Percentiles rank a stretch among this genome's conserved stretches.
Conservation (phyloP, 2,113 vertebrate species). For the Syrmaticus mikado region DNA sequence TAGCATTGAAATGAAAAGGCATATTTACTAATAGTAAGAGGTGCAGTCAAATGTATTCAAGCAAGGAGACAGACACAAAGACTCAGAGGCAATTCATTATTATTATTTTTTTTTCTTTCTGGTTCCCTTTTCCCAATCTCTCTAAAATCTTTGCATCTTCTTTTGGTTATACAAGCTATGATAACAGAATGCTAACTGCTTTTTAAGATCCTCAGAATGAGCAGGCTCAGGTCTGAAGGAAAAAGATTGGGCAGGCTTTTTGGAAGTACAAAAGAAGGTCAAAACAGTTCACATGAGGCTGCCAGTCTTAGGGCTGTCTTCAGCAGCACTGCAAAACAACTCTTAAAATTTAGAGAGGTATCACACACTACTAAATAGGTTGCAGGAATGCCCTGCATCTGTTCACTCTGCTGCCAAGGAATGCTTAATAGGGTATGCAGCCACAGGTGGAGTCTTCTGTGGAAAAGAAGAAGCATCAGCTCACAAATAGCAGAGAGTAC, state of each 20-base stretch:
- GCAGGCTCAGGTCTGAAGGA: background rate
- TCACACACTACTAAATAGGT: slow-evolving; percentile 3
- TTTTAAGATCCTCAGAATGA: background rate
- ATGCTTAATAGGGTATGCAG: slow-evolving; percentile 26
- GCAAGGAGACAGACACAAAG: background rate
- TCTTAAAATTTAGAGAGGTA: slow-evolving; percentile 31
- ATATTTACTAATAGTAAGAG: background rate
- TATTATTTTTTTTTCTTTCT: background rate
- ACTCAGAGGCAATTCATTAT: background rate
- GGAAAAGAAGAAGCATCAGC: slow-evolving; percentile 19
- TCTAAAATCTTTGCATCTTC: background rate
- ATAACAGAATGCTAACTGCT: background rate
- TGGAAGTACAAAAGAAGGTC: slow-evolving; percentile 20
- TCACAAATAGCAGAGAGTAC: background rate
- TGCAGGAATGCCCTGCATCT: slow-evolving; percentile 43
- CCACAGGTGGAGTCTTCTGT: background rate
- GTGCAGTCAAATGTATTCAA: background rate
- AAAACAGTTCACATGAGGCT: slow-evolving; percentile 10
- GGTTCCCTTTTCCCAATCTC: background rate
- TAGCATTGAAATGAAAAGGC: background rate
- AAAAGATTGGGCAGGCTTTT: background rate
- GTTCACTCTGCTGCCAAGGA: slow-evolving; percentile 56
- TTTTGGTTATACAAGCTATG: background rate
- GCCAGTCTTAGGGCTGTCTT: background rate
- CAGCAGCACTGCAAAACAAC: background rate